phyloP scores from a whole-genome alignment of 2,888 invertebrate species.

The Rapana venosa region DNA sequence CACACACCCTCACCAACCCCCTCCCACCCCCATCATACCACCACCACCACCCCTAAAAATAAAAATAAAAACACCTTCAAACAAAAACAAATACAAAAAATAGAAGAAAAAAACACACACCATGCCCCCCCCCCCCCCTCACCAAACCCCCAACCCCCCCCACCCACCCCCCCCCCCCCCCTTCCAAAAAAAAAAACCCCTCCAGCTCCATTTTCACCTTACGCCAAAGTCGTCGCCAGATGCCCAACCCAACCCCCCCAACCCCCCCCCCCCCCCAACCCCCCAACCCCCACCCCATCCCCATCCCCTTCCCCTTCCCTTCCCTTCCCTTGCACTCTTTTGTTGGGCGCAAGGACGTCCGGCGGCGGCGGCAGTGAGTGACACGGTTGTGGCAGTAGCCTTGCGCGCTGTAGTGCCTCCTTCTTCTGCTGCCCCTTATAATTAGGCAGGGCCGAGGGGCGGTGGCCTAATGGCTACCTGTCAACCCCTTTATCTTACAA shows the following conservation, averaged over 20 bases:
- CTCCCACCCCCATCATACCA: too few relatives aligned
- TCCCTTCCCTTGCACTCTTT: conserved; percentile 37
- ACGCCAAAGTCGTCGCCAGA: neutral
- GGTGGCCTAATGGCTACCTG: conserved; percentile 42
- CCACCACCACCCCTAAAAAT: neutral
- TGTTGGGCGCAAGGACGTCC: conserved; percentile 36
- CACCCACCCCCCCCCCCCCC: neutral
- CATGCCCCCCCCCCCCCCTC: too few relatives aligned
- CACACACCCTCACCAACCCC: too few relatives aligned
- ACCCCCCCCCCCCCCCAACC: neutral
- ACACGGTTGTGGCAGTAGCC: conserved; percentile 40
- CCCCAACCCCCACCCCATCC: neutral
- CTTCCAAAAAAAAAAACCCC: neutral
- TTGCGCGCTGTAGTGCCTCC: conserved; percentile 42
- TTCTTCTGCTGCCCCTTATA: conserved; percentile 30
- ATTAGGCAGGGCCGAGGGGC: conserved; percentile 36
- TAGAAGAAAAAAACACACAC: neutral
- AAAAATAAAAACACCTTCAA: neutral
- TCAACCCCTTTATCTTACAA: conserved; percentile 43
- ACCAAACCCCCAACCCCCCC: neutral
- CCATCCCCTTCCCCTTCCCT: neutral
- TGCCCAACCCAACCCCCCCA: neutral
- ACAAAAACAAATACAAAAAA: neutral
- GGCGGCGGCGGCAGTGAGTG: conserved; percentile 46
- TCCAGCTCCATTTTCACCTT: conserved; percentile 15